Percentiles rank a stretch among this genome's conserved stretches.
Conservation (phyloP, 2,113 vertebrate genomes). For the Otus sunia region DNA sequence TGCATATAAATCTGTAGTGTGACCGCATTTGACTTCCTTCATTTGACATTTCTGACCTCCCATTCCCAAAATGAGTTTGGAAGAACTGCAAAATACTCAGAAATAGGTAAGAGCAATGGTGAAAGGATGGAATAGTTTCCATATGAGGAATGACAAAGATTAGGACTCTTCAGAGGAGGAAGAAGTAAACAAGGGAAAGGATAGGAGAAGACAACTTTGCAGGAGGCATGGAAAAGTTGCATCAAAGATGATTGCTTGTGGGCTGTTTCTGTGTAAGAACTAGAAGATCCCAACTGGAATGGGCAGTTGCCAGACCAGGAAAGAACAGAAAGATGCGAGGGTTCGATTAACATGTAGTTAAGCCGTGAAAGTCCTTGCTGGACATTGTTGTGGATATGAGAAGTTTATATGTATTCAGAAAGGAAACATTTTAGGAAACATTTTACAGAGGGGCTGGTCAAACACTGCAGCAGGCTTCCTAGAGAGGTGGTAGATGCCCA, state of each 20-base stretch:
- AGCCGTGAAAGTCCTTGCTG: neutral
- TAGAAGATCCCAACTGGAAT: neutral
- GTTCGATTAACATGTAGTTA: neutral
- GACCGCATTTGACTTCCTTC: neutral
- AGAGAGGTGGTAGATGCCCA: rapidly evolving
- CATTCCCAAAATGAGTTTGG: neutral
- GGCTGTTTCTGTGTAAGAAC: neutral
- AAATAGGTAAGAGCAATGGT: neutral
- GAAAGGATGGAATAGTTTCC: neutral
- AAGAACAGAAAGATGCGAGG: neutral
- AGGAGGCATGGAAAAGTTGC: neutral
- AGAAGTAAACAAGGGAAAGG: neutral
- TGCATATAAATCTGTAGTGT: neutral
- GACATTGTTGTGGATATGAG: neutral
- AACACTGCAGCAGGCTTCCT: neutral
- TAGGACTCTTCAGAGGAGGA: neutral
- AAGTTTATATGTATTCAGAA: neutral
- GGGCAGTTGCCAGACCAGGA: neutral
- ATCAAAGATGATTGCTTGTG: neutral
- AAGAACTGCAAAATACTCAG: neutral
- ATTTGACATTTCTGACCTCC: neutral
- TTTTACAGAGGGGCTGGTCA: neutral
- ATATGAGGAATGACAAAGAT: neutral
- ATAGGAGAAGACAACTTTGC: rapidly evolving
- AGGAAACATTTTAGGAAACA: neutral